Conservation (phyloP, 2,888 invertebrate genomes). For the Andrena marginata region DNA sequence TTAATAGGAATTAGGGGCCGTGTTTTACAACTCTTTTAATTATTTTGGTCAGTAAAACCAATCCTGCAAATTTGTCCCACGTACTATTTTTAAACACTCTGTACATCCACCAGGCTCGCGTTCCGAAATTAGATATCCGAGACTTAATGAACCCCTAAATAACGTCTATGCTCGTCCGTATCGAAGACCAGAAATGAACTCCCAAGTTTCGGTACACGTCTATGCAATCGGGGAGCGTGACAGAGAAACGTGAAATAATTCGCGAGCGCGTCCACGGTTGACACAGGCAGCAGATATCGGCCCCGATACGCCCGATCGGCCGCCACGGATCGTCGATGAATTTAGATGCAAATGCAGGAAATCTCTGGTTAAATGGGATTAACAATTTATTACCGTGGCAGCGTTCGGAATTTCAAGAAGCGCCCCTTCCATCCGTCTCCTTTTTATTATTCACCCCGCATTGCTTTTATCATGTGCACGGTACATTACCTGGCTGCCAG, state of each 20-base stretch:
- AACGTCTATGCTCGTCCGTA: constrained; percentile 2
- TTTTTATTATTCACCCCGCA: constrained; percentile 55
- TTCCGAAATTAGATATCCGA: too few relatives aligned
- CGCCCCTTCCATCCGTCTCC: background rate
- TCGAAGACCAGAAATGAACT: too few relatives aligned
- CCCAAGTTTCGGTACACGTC: too few relatives aligned
- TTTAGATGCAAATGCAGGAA: constrained; percentile 56
- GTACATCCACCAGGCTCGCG: too few relatives aligned
- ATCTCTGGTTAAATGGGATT: constrained; percentile 60
- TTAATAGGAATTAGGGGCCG: too few relatives aligned
- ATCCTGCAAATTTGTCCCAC: too few relatives aligned
- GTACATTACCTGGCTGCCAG: constrained; percentile 44
- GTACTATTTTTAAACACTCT: too few relatives aligned
- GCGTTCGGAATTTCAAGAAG: constrained; percentile 54
- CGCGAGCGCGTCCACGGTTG: constrained; percentile 5
- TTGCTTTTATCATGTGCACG: constrained; percentile 58
- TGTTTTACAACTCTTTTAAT: too few relatives aligned
- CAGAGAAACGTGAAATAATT: constrained; percentile 42
- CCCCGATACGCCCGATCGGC: constrained; percentile 4
- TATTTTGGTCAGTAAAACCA: too few relatives aligned
- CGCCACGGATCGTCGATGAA: constrained; percentile 30
- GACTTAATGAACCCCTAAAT: background rate
- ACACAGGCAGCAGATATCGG: constrained; percentile 28
- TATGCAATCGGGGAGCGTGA: constrained; percentile 17
- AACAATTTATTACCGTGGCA: constrained; percentile 53